Percentiles rank a stretch among this genome's conserved stretches.
Evolutionary conservation across 2,888 invertebrate genomes (phyloP).

Genomic region (Trimorus sp.): DNA sequence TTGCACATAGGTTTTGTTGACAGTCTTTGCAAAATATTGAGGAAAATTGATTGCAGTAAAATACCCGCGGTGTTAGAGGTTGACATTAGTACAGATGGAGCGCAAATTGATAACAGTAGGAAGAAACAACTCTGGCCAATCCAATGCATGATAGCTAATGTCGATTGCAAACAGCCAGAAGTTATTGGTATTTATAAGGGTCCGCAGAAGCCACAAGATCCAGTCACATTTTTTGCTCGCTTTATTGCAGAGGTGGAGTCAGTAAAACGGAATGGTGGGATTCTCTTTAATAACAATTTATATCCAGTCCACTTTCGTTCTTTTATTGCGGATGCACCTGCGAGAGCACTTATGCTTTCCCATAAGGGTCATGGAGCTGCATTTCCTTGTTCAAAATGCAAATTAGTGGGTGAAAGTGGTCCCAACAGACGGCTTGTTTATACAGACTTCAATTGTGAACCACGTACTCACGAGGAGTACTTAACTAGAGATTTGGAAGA

Average conservation of each 20-base stretch:
- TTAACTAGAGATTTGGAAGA: neutral
- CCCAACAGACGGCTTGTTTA: neutral
- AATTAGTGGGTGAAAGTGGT: neutral
- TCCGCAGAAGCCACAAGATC: neutral
- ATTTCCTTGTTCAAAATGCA: constrained; percentile 25
- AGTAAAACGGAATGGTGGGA: neutral
- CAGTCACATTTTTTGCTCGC: neutral
- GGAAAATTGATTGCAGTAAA: neutral
- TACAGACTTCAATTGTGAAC: neutral
- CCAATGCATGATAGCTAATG: neutral
- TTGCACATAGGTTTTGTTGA: constrained; percentile 12
- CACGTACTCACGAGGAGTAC: constrained; percentile 31
- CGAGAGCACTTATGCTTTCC: constrained; percentile 2
- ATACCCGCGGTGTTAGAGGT: constrained; percentile 10
- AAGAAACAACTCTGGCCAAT: neutral
- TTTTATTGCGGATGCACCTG: constrained; percentile 10
- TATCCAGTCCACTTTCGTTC: neutral
- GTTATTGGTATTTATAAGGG: neutral
- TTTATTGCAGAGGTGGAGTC: neutral
- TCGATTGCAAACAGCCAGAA: neutral
- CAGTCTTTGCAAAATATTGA: neutral
- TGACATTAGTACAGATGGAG: constrained; percentile 17
- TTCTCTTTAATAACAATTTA: neutral
- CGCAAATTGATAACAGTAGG: neutral
- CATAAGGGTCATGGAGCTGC: neutral